Conservation (phyloP, 2,113 vertebrate species). For the Mesembrinibis cayennensis region DNA sequence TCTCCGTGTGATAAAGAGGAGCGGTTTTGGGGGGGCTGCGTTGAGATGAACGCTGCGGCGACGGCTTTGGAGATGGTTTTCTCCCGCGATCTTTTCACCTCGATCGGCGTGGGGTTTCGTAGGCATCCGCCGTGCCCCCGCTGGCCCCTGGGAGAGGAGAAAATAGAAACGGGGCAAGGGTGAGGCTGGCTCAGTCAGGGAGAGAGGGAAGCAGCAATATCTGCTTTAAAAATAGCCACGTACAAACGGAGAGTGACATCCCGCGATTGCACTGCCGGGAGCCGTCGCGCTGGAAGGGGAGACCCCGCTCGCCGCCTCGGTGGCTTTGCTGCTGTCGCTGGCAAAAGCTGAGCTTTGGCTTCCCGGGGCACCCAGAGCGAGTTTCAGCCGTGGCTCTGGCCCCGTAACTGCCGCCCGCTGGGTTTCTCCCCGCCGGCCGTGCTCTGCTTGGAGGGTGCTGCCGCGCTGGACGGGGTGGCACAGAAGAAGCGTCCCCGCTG, state of each 20-base stretch:
- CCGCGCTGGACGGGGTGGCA: fast-evolving
- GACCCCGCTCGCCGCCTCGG: fast-evolving
- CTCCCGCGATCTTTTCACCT: too few relatives aligned
- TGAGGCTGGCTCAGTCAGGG: background rate
- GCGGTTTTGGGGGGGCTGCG: fast-evolving
- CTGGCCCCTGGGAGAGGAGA: background rate
- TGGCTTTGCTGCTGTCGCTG: fast-evolving
- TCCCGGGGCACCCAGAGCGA: fast-evolving
- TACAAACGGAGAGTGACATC: too few relatives aligned
- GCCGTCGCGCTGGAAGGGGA: background rate
- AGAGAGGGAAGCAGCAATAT: background rate
- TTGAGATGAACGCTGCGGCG: background rate
- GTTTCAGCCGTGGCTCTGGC: background rate
- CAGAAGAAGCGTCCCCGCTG: background rate
- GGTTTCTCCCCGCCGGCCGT: fast-evolving
- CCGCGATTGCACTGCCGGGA: fast-evolving
- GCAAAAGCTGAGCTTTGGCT: background rate
- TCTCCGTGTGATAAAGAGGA: background rate
- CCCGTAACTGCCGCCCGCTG: fast-evolving
- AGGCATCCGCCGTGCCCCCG: fast-evolving
- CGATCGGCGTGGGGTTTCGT: background rate
- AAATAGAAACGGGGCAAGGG: background rate
- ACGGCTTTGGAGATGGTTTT: background rate
- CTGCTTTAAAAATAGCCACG: background rate
- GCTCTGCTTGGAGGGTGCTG: too few relatives aligned